Base-by-base conservation (phyloP, 2,113 vertebrate species). In the Lipophrys pholis region DNA sequence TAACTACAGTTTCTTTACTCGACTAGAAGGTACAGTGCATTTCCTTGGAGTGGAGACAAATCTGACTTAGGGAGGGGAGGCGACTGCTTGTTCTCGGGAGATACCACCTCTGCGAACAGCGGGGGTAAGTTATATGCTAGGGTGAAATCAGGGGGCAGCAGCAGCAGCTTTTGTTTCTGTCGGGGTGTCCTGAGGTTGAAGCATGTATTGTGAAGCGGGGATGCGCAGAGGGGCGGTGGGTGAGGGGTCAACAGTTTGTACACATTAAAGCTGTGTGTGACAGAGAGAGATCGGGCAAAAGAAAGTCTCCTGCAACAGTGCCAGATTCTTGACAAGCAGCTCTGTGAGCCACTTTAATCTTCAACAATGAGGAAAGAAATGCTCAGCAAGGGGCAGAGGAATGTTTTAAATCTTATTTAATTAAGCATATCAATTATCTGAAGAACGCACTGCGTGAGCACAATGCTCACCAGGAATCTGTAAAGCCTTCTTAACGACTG, bases 31-130 rank as follows among this genome's bases (percentile, higher is more conserved):
- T 74, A 84, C 74, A 83, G 73, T 88, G 80, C 30, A 93, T 92
- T 93, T 93, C 91, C 91, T 93, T 90, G 78, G 91, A 92, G 90
- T 91, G 71, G 76, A 91, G 91, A 92, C 88, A 91, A 93, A 90
- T 93, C 89, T 92, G 91, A 93, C 89, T 93, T 81, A 74, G 88
- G 76, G 85, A 92, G 90, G 91, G 91, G 93, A 91, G 92, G 89
- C 61, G 87, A 88, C 89, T 82, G 90, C 86, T 84, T 16, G 71
- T 58, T 91, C 83, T 87, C 1, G 85, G 93, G 74, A 88, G 61
- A 90, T 84, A 93, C 94, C 93, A 95, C 53, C 69, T 69, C 9
- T 0, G 57, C 48, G 39, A 77, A 76, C 62, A 48, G 66, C 21
- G 6, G 90, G 90, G 90, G 21, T 91, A 63, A 16, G 67, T 81